phyloP scores from a whole-genome alignment of 2,113 vertebrate species.

The Myrmecobius fasciatus region DNA sequence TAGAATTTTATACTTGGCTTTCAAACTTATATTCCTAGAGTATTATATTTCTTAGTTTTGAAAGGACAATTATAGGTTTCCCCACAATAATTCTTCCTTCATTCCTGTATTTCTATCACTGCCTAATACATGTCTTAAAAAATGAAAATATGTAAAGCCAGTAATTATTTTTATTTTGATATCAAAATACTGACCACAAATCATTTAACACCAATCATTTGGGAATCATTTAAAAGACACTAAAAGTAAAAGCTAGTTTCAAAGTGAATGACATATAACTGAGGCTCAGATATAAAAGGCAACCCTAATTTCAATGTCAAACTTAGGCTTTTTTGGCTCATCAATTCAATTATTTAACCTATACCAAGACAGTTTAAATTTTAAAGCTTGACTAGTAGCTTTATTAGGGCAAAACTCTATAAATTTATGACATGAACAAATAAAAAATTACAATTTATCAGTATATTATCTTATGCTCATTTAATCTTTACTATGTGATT shows the following conservation, averaged over 20 bases:
- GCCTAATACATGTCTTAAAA: neutral
- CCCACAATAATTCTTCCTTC: neutral
- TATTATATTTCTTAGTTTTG: neutral
- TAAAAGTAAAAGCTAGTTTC: neutral
- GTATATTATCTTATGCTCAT: neutral
- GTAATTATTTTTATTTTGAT: neutral
- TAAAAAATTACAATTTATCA: neutral
- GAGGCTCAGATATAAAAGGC: slow-evolving; percentile 13
- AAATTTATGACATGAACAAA: fast-evolving
- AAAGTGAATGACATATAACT: neutral
- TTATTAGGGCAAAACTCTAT: fast-evolving
- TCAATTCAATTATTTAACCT: fast-evolving
- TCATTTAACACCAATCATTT: neutral
- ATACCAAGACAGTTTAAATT: fast-evolving
- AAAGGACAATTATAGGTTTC: neutral
- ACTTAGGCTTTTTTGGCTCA: neutral
- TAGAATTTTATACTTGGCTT: neutral
- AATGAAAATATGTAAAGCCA: neutral
- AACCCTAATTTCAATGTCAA: neutral
- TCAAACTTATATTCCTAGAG: neutral
- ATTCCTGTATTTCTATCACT: neutral
- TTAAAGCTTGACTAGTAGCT: fast-evolving
- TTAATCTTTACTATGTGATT: neutral
- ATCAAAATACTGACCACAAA: slow-evolving; percentile 34
- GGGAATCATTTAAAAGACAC: slow-evolving; percentile 33